Base-by-base conservation (phyloP, 2,113 vertebrate genomes). In the Psophia crepitans region DNA sequence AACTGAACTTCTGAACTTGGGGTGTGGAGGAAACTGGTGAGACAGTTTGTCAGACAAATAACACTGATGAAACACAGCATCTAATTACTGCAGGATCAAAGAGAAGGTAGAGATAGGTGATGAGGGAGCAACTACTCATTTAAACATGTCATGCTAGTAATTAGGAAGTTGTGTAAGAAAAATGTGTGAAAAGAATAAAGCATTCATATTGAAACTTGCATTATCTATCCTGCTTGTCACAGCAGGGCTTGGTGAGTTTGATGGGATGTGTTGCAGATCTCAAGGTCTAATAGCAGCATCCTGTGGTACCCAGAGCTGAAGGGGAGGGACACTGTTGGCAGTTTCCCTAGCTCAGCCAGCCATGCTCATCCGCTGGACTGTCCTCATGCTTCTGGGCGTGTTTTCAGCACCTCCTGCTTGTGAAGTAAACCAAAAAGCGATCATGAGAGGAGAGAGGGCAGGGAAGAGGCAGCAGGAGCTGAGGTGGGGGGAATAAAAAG, bases 71-170 rank as follows among this genome's bases (percentile, higher is more conserved):
- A 96, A 93, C 79, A 87, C 80, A 69, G 46, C 53, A 54, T 84
- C 86, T 93, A 95, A 92, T 97, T 95, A 93, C 77, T 65, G n/a
- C 83, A 76, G 74, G 61, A 95, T 95, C 86, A 95, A 82, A 95
- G 73, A 64, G 39, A 70, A 84, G 48, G 53, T 76, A 89, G 69
- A 70, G 57, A 27, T 30, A 57, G 86, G 69, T 89, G 92, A 91
- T 91, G 77, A 95, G 90, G 64, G 76, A 95, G 37, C 68, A 89
- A 49, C 48, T 71, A 53, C 60, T 90, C 65, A 80, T 90, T 94
- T 88, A 58, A 84, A 94, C 56, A 23, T 1, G 2, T 60, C 81
- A 64, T 70, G 44, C 60, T 84, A 39, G 51, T 90, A 89, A 96
- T 92, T 93, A 94, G 70, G 57, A 79, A 53, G 28, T 46, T 53